Evolutionary conservation across 2,113 vertebrate genomes (phyloP).

Genomic region (Hippoglossus stenolepis): DNA sequence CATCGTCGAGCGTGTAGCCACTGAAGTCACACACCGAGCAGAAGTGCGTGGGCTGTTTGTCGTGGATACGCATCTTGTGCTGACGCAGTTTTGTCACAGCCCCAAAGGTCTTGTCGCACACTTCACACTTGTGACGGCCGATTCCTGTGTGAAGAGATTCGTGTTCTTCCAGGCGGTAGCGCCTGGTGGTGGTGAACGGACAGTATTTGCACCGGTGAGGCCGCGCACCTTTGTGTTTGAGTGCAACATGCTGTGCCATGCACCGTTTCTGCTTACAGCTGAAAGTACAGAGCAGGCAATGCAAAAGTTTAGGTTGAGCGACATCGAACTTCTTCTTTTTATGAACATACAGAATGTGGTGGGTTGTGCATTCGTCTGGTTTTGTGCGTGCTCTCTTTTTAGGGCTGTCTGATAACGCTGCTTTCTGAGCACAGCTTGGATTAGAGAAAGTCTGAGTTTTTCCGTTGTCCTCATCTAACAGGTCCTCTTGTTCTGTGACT

Average conservation of each 20-base stretch:
- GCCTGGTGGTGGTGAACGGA: slow-evolving; percentile 89
- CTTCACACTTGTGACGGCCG: slow-evolving; percentile 87
- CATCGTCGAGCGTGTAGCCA: slow-evolving; percentile 89
- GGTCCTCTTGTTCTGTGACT: not conserved
- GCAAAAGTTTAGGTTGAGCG: slow-evolving; percentile 52
- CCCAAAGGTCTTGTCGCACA: slow-evolving; percentile 90
- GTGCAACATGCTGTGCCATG: slow-evolving; percentile 86
- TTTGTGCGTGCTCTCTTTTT: slow-evolving; percentile 84
- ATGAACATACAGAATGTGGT: too few relatives aligned
- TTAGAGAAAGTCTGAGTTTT: slow-evolving; percentile 78
- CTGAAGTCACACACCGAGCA: slow-evolving; percentile 91
- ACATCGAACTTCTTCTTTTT: slow-evolving; percentile 64
- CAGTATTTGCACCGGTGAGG: slow-evolving; percentile 89
- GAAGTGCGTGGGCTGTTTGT: slow-evolving; percentile 90
- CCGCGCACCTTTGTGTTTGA: slow-evolving; percentile 88
- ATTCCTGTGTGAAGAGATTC: slow-evolving; percentile 92
- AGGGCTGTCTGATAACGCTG: slow-evolving; percentile 84
- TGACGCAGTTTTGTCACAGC: slow-evolving; percentile 91
- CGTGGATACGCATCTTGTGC: slow-evolving; percentile 90
- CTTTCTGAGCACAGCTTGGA: slow-evolving; percentile 87
- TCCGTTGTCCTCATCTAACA: not conserved
- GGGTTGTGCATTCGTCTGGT: slow-evolving; percentile 21
- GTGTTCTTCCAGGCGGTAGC: slow-evolving; percentile 92
- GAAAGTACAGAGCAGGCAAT: slow-evolving; percentile 83
- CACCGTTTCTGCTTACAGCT: slow-evolving; percentile 90